Conservation (phyloP, 1,140 invertebrate species). For the Drosophila orena region DNA sequence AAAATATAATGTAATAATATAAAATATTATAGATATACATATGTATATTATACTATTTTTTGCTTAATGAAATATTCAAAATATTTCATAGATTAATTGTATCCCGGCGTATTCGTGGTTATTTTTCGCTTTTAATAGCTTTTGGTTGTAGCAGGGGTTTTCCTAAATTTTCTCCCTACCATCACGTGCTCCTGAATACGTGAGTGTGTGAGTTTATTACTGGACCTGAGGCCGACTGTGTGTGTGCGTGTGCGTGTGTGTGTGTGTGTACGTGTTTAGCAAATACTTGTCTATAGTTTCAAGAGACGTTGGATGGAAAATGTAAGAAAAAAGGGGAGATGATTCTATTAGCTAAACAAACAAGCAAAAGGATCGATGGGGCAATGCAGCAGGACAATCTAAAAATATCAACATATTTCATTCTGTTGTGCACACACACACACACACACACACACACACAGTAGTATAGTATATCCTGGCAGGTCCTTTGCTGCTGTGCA, state of each 20-base stretch:
- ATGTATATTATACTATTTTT: no score
- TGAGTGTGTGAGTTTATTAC: slow-evolving; percentile 23
- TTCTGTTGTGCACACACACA: slow-evolving; percentile 17
- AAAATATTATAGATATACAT: no score
- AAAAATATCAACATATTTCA: slow-evolving; percentile 69
- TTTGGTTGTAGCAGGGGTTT: slow-evolving; percentile 3
- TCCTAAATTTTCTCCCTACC: background rate
- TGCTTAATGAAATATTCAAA: no score
- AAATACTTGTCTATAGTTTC: slow-evolving; percentile 55
- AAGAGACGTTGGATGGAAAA: background rate
- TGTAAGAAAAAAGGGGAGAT: slow-evolving; percentile 53
- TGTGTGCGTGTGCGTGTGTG: background rate
- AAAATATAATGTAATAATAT: no score
- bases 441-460: slow-evolving; percentile 3
- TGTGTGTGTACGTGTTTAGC: slow-evolving; percentile 13
- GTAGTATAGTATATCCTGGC: slow-evolving; percentile 5
- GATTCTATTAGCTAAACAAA: slow-evolving; percentile 79
- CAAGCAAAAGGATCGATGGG: slow-evolving; percentile 37
- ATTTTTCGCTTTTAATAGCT: slow-evolving; percentile 14
- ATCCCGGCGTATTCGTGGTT: background rate
- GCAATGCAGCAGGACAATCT: slow-evolving; percentile 34
- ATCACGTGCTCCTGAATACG: slow-evolving; percentile 27
- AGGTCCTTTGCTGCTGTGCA: slow-evolving; percentile 37
- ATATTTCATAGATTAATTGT: background rate
- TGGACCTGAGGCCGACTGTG: slow-evolving; percentile 6